A percentile compares a stretch with the other conserved stretches of the same genome.
Conservation (phyloP, 1,140 invertebrate species). For the Eciton burchellii region DNA sequence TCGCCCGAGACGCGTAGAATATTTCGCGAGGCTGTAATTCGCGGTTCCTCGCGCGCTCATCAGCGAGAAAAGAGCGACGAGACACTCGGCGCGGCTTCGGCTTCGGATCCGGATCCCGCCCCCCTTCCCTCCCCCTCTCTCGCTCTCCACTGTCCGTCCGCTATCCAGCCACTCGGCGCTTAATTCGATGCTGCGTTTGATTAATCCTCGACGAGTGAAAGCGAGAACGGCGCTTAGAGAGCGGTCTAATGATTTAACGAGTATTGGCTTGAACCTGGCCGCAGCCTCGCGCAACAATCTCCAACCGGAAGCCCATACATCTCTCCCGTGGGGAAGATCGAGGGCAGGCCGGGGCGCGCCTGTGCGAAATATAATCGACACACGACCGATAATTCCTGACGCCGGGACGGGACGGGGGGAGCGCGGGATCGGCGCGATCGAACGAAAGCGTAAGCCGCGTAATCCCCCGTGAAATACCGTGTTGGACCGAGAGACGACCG, state of each 20-base stretch:
- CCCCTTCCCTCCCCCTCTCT: no score
- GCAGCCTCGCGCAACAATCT: not conserved
- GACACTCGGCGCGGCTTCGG: no score
- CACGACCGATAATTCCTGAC: conserved; percentile 69
- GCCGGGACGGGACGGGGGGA: conserved; percentile 24
- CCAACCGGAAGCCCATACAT: not conserved
- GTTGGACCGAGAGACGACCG: conserved; percentile 76
- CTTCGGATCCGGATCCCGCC: no score
- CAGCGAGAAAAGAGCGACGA: not conserved
- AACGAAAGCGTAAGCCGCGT: conserved; percentile 80
- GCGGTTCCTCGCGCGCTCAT: not conserved
- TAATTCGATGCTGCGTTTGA: not conserved
- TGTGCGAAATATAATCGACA: conserved; percentile 67
- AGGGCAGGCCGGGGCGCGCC: conserved; percentile 54
- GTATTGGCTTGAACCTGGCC: not conserved
- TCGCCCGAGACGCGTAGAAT: not conserved
- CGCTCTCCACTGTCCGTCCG: no score
- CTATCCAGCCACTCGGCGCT: not conserved
- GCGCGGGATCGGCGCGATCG: conserved; percentile 66
- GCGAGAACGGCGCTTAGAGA: not conserved
- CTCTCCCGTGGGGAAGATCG: not conserved
- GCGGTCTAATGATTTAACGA: not conserved
- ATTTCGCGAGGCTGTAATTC: not conserved
- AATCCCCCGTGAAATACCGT: conserved; percentile 81
- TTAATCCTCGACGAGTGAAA: not conserved